These are phyloP conservation scores for Phylloscopus collybita DNA, from an alignment of 2,797 vertebrate genomes.

Conservation along the genomic window DNA sequence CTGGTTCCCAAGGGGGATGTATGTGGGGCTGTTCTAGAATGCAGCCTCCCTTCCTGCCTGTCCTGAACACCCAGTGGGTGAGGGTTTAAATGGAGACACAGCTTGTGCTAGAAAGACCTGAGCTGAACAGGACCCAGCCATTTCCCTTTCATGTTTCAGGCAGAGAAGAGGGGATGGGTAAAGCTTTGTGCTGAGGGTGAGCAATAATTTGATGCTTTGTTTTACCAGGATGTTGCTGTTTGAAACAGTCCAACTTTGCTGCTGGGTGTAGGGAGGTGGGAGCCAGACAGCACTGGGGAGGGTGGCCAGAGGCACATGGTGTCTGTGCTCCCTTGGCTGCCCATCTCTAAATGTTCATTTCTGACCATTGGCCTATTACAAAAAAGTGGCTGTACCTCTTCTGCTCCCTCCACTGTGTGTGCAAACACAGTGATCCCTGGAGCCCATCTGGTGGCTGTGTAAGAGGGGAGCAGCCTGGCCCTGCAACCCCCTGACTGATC, in stretches of 20 bases:
- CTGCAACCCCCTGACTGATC: not conserved
- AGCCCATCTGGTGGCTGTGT: not conserved
- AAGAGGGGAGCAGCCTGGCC: not conserved
- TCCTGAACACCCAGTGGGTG: not conserved
- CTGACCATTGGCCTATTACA: not conserved
- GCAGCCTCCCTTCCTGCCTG: not conserved
- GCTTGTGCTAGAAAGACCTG: not conserved
- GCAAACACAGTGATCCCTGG: not conserved
- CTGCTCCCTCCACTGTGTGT: not conserved
- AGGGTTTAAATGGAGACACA: not conserved
- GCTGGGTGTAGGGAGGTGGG: not conserved
- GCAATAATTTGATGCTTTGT: not conserved
- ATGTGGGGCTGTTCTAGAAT: not conserved
- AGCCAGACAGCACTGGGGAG: rapidly evolving
- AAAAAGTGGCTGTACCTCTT: not conserved
- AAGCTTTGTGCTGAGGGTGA: not conserved
- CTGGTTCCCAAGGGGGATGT: not conserved
- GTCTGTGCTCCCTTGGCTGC: not conserved
- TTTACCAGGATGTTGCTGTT: not conserved
- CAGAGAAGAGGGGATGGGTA: not conserved
- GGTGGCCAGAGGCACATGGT: too few relatives aligned
- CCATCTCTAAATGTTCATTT: not conserved
- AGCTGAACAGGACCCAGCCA: not conserved
- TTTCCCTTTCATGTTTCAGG: not conserved
- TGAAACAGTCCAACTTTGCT: not conserved